These are phyloP conservation scores for Gallinago media DNA, from an alignment of 2,113 vertebrate species.

Conservation along the genomic window DNA sequence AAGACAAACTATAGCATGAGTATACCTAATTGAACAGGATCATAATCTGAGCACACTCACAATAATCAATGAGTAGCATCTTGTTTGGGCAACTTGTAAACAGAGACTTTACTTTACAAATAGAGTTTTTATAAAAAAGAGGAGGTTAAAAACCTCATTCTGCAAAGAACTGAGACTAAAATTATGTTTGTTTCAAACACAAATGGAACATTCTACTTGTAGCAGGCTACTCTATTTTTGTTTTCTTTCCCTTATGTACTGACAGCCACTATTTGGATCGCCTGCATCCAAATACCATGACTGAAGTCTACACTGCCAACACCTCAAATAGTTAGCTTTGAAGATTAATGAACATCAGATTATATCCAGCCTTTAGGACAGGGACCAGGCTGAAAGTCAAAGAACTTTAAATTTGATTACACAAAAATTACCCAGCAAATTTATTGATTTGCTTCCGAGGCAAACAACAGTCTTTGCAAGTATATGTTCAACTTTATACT, in stretches of 20 bases:
- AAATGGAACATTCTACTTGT: too few species aligned
- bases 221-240: neutral
- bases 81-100: neutral
- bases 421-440: slow-evolving; percentile 30
- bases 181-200: neutral
- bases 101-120: neutral
- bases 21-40: neutral
- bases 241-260: neutral
- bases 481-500: slow-evolving; percentile 31
- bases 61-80: neutral
- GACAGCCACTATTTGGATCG: neutral
- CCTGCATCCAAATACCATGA: slow-evolving; percentile 11
- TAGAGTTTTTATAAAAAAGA: neutral
- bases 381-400: slow-evolving; percentile 42
- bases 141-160: neutral
- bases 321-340: slow-evolving; percentile 53
- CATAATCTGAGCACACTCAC: neutral
- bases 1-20: neutral
- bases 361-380: slow-evolving; percentile 59
- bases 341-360: slow-evolving; percentile 42
- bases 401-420: slow-evolving; percentile 64
- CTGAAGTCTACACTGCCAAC: neutral
- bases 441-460: slow-evolving; percentile 49
- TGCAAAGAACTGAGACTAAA: neutral
- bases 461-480: slow-evolving; percentile 47